Evolutionary conservation across 2,113 vertebrate genomes (phyloP).

Genomic region (Furnarius figulus): DNA sequence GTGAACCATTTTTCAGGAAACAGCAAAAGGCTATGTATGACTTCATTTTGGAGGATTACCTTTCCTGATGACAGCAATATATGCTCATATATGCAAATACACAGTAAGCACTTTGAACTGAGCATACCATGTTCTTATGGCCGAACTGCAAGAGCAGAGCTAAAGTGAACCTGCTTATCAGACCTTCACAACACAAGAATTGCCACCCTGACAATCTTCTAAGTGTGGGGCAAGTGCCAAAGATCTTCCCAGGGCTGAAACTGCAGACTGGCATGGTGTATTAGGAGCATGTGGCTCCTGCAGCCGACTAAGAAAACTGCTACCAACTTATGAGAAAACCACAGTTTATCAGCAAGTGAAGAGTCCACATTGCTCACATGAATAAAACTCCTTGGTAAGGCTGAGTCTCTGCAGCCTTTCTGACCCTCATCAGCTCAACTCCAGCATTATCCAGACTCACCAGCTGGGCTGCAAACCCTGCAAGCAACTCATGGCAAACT

Average conservation of each 20-base stretch:
- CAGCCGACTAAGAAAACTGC: not conserved
- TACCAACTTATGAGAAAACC: not conserved
- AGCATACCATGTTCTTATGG: not conserved
- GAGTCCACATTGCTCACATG: not conserved
- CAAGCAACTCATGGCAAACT: not conserved
- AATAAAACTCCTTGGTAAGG: not conserved
- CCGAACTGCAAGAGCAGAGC: not conserved
- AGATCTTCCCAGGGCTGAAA: not conserved
- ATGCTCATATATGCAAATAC: not conserved
- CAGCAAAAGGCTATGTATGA: not conserved
- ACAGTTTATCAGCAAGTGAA: not conserved
- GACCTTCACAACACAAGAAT: not conserved
- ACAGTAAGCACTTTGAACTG: not conserved
- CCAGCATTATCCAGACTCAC: not conserved
- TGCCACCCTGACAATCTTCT: not conserved
- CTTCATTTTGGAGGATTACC: not conserved
- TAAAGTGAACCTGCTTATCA: not conserved
- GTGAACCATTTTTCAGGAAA: not conserved
- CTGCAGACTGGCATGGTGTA: not conserved
- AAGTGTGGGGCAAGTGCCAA: rapidly evolving
- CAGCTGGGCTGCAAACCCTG: not conserved
- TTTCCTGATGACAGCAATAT: not conserved
- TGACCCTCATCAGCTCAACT: not conserved
- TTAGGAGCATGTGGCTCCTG: not conserved
- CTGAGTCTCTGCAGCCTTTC: not conserved